Conservation (phyloP, 2,888 invertebrate genomes). For the Archips crataeganus region DNA sequence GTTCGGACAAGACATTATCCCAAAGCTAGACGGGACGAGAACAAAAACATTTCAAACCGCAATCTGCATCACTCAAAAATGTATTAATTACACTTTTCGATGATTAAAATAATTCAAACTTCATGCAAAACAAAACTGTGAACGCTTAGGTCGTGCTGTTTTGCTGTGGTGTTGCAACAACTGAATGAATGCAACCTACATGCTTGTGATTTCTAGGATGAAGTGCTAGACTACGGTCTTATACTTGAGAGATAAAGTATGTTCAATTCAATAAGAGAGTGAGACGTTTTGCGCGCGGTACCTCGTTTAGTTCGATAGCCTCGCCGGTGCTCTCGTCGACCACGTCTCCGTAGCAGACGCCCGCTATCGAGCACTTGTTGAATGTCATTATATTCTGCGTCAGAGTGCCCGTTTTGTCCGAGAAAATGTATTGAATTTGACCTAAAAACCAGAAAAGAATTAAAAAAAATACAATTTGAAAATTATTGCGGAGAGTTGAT, state of each 20-base stretch:
- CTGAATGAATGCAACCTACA: constrained; percentile 57
- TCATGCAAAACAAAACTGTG: constrained; percentile 60
- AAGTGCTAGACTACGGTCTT: constrained; percentile 46
- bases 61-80: constrained; percentile 48
- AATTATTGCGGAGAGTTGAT: background rate
- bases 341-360: constrained; percentile 96
- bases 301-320: constrained; percentile 94
- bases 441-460: constrained; percentile 72
- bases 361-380: constrained; percentile 98
- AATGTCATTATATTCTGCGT: constrained; percentile 99
- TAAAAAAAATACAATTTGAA: background rate
- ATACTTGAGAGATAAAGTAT: constrained; percentile 32
- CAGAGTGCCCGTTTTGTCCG: constrained; percentile 99
- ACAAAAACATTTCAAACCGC: constrained; percentile 55
- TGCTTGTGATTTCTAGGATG: constrained; percentile 54
- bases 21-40: constrained; percentile 62
- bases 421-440: constrained; percentile 99
- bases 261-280: background rate
- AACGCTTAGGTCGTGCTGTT: constrained; percentile 33
- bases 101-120: constrained; percentile 58
- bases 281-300: constrained; percentile 74
- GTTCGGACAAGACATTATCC: constrained; percentile 50
- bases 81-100: constrained; percentile 46
- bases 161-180: constrained; percentile 40
- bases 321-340: constrained; percentile 95